phyloP scores from a whole-genome alignment of 2,888 invertebrate genomes.

The Acanthopleura granulata region DNA sequence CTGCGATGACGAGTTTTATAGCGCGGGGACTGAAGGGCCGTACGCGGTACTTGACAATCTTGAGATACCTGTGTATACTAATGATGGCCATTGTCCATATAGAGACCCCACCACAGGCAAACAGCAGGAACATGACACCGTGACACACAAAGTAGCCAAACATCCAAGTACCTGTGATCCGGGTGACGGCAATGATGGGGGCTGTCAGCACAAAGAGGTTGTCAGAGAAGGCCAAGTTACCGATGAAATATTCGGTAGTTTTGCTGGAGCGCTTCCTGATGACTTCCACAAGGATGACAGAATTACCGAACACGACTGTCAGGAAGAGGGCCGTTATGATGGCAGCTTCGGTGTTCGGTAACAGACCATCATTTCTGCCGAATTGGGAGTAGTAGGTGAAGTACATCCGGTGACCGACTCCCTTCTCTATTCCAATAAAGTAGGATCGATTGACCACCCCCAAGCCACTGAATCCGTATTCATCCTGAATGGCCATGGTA shows the following conservation, averaged over 20 bases:
- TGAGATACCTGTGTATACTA: constrained; percentile 49
- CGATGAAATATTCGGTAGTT: constrained; percentile 49
- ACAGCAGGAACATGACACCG: constrained; percentile 40
- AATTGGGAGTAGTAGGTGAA: constrained; percentile 55
- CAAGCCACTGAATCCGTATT: too few species aligned
- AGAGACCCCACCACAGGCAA: constrained; percentile 45
- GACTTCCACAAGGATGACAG: constrained; percentile 37
- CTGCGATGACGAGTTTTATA: constrained; percentile 33
- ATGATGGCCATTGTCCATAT: constrained; percentile 58
- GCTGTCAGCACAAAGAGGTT: constrained; percentile 42
- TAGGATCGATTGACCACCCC: constrained; percentile 35
- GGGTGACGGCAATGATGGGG: constrained; percentile 49
- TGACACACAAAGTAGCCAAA: constrained; percentile 49
- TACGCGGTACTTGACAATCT: constrained; percentile 36
- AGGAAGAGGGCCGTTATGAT: constrained; percentile 37
- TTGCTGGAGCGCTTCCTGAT: constrained; percentile 32
- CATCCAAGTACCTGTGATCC: constrained; percentile 50
- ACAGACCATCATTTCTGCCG: constrained; percentile 38
- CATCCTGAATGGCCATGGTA: too few species aligned
- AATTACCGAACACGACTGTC: constrained; percentile 41
- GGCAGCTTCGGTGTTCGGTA: constrained; percentile 36
- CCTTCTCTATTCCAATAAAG: constrained; percentile 36
- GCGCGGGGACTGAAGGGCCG: constrained; percentile 34
- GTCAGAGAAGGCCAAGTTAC: constrained; percentile 51
- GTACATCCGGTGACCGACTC: constrained; percentile 46